Conservation (phyloP, 1,140 invertebrate genomes). For the Pseudomyrmex cubaensis region DNA sequence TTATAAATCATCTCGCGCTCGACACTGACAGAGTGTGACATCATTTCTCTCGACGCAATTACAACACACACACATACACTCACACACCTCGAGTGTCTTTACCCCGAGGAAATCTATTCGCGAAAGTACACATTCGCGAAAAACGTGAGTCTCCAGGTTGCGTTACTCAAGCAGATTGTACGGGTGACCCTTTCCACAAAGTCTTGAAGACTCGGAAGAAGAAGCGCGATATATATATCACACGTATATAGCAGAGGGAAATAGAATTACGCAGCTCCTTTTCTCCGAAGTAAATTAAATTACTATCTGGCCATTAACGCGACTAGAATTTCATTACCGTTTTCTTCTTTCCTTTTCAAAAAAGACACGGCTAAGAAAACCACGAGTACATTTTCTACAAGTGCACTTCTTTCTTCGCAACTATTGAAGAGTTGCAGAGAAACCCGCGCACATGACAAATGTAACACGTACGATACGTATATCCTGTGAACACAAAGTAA, state of each 20-base stretch:
- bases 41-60: background rate
- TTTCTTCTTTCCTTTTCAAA: constrained; percentile 3
- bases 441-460: background rate
- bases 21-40: background rate
- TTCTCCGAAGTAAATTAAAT: constrained; percentile 58
- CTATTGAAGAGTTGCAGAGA: background rate
- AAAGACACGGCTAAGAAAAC: background rate
- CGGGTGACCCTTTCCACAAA: background rate
- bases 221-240: constrained; percentile 29
- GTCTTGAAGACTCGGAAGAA: background rate
- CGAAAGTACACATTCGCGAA: background rate
- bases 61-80: no score
- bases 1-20: background rate
- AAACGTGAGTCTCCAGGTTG: background rate
- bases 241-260: constrained; percentile 39
- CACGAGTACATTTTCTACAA: no score
- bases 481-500: background rate
- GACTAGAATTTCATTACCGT: constrained; percentile 58
- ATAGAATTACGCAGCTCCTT: constrained; percentile 58
- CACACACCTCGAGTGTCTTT: background rate
- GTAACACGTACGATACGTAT: no score
- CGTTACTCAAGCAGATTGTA: constrained; percentile 35
- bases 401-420: no score
- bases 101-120: constrained; percentile 18
- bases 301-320: constrained; percentile 58